Evolutionary conservation across 2,113 vertebrate genomes (phyloP), one percentile per base, ranked within the genome.

Genomic region (Pogona vitticeps): DNA sequence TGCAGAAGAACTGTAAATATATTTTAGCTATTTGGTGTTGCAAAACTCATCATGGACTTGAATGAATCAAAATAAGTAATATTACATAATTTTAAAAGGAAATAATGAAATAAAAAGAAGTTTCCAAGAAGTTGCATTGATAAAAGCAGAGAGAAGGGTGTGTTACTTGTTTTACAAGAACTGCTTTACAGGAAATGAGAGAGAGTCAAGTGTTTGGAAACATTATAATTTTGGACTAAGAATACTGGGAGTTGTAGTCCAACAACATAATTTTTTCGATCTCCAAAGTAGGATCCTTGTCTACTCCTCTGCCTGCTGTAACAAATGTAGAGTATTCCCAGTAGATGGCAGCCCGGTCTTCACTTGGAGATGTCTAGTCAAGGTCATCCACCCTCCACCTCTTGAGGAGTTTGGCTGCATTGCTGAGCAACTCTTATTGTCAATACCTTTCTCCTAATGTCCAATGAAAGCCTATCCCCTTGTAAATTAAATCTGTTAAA

Each of bases 21-120:
- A 10, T 90, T 90, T 92, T 90, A 92, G 91, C 90, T 86, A 93
- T 93, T 94, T 91, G 89, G 88, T 91, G 85, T 86, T 0, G 0
- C 63, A 83, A 92, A 92, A 85, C 26, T 79, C 86, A 76, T 76
- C 79, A 72, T 26, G 0, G 2, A 88, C 61, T 59, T 83, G 77
- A 82, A 82, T 91, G 86, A 85, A 82, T 86, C 80, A 68, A 91
- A 87, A 18, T 63, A 87, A 90, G 88, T 90, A 90, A 42, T 78
- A 87, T 0, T 0, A 76, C 5, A 10, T 52, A 52, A 87, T 68
- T 59, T 80, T 52, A 76, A 42, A 63, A 33, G 38, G 26, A 84
- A 63, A 15, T 75, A 20, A 75, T 83, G 14, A 40, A 61, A 20
- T 26, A 15, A 18, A 75, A 28, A 9, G 56, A 23, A 61, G 21